phyloP scores from a whole-genome alignment of 2,888 invertebrate species.

The Smittia sp. region DNA sequence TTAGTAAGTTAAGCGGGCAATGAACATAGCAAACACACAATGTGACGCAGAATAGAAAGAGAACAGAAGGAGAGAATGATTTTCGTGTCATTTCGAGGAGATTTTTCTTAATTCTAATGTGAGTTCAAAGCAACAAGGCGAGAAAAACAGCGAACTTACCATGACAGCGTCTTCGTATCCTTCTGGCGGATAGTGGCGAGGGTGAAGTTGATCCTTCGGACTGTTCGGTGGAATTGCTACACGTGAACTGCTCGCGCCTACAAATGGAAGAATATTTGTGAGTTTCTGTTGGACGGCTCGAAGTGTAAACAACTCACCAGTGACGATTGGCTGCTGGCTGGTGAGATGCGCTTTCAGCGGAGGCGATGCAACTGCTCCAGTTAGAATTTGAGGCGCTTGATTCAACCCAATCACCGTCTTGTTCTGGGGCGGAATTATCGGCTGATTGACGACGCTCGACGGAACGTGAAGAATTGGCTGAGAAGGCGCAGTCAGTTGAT shows the following conservation, averaged over 20 bases:
- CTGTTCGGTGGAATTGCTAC: constrained; percentile 60
- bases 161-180: constrained; percentile 50
- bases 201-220: constrained; percentile 56
- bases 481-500: neutral
- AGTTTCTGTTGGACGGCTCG: neutral
- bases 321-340: constrained; percentile 54
- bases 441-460: constrained; percentile 50
- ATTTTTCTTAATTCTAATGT: neutral
- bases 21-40: constrained; percentile 29
- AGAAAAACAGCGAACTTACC: constrained; percentile 49
- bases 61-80: constrained; percentile 26
- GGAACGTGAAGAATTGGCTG: constrained; percentile 43
- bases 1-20: constrained; percentile 47
- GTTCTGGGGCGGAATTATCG: constrained; percentile 50
- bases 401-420: constrained; percentile 50
- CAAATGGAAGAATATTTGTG: constrained; percentile 41
- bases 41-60: constrained; percentile 15
- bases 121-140: neutral
- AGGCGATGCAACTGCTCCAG: constrained; percentile 59
- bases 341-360: constrained; percentile 55
- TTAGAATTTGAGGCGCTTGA: constrained; percentile 54
- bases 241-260: constrained; percentile 56
- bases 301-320: constrained; percentile 47
- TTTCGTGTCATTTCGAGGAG: neutral
- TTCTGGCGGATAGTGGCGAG: constrained; percentile 23